Conservation (phyloP, 2,888 invertebrate species). For the Megalurothrips usitatus region DNA sequence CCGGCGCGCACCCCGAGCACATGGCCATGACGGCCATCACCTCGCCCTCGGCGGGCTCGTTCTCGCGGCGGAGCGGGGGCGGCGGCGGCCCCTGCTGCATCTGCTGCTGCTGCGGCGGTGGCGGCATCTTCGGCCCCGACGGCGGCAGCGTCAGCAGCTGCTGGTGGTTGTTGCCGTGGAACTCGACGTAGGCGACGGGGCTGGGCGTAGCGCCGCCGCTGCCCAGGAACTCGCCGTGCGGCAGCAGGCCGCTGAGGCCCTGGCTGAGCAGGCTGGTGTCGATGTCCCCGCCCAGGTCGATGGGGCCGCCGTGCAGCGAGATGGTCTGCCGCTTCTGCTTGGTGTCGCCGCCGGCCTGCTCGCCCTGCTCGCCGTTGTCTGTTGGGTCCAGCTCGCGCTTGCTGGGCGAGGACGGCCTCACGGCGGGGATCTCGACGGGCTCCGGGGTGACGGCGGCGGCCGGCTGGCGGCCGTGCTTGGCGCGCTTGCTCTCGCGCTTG, state of each 20-base stretch:
- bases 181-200: conserved; percentile 37
- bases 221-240: conserved; percentile 45
- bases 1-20: conserved; percentile 68
- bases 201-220: conserved; percentile 35
- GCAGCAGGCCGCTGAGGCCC: conserved; percentile 47
- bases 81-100: conserved; percentile 12
- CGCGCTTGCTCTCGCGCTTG: conserved; percentile 31
- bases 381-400: not conserved
- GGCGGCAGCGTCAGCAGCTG: conserved; percentile 37
- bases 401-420: not conserved
- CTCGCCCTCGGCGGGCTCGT: conserved; percentile 76
- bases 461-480: conserved; percentile 48
- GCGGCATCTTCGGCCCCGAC: not conserved
- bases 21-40: conserved; percentile 74
- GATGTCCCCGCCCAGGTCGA: conserved; percentile 34
- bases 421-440: not conserved
- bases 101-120: conserved; percentile 34
- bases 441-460: conserved; percentile 42
- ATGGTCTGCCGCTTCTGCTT: conserved; percentile 30
- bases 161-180: conserved; percentile 36
- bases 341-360: not conserved
- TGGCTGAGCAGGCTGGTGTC: conserved; percentile 31
- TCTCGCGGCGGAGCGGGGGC: conserved; percentile 33
- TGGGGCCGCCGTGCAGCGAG: conserved; percentile 31
- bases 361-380: not conserved